phyloP scores from a whole-genome alignment of 2,797 vertebrate species.

The Okamejei kenojei region DNA sequence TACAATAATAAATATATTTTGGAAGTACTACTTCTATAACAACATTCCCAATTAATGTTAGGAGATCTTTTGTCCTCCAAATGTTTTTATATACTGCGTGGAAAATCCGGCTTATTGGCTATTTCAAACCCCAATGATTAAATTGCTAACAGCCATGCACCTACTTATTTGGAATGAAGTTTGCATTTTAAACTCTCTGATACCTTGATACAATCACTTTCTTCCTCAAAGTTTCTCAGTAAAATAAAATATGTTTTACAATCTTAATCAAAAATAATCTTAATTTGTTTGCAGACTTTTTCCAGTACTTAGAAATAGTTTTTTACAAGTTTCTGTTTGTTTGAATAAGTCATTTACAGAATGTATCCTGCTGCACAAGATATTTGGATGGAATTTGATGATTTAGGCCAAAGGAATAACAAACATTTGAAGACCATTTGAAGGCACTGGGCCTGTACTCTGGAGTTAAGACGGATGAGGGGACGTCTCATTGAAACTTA shows the following conservation, averaged over 20 bases:
- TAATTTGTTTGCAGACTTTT: neutral
- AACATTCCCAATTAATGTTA: neutral
- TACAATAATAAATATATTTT: no score
- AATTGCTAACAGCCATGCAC: neutral
- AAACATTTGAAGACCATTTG: neutral
- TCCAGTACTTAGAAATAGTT: neutral
- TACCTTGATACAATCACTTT: neutral
- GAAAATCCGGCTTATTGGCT: neutral
- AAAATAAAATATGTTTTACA: neutral
- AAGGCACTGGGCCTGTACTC: no score
- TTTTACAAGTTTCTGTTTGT: slow-evolving; percentile 40
- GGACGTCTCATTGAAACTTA: no score
- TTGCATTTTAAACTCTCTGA: neutral
- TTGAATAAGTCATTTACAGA: neutral
- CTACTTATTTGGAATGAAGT: neutral
- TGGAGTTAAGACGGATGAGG: no score
- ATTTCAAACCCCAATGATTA: neutral
- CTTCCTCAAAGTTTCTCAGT: neutral
- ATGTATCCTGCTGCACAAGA: neutral
- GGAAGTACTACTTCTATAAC: no score
- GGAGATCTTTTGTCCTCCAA: neutral
- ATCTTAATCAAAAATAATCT: neutral
- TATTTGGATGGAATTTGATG: neutral
- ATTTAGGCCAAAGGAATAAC: neutral
- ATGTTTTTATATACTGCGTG: neutral